Base-by-base conservation (phyloP, 1,140 invertebrate species). In the Habropoda laboriosa region DNA sequence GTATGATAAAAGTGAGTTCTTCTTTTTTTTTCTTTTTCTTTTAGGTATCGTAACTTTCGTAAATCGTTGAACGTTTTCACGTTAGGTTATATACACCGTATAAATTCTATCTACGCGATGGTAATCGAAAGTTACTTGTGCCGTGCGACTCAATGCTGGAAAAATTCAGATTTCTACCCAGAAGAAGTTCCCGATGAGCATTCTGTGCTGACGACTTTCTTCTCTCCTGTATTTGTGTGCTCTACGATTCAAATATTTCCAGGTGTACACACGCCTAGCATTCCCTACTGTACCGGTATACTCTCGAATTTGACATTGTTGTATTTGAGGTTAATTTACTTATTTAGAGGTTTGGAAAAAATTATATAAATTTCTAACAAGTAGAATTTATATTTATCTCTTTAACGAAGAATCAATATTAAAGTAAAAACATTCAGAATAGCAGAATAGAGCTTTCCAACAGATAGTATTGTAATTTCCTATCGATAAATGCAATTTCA, bases 201-300 rank as follows among this genome's bases (percentile, higher is more conserved):
- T 87, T 87, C 86, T 78, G 80, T 80, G 57, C 38, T 63, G 71
- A 55, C 87, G 60, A 88, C 87, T 88, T 88, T 88, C 87, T 88
- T 88, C 87, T 88, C 79, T 87, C 79, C 82, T 72, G 66, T 82
- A 38, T 55, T 51, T 38, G 51, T 60, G 57, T 32, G 80, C 53
- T 38, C 55, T 64, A 24, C 70, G 70, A 75, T 80, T 86, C 73
- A 79, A 51, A 73, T 81, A 72, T 60, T 45, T 35, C 24, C 79
- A 42, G 45, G 42, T 70, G 51, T 61, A 55, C 58, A 67, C 47
- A 7, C 30, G n/a, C 38, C 40, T 38, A 13, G 21, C 32, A 57
- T 74, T 45, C 75, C 45, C 35, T 57, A 8, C 24, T 63, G 32
- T 8, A 45, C 40, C 6, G 8, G 51, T 60, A 21, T 38, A n/a